Evolutionary conservation across 92 coral and sea anemone genomes (phyloP).

Genomic region (Umimayanthus chanpuru): DNA sequence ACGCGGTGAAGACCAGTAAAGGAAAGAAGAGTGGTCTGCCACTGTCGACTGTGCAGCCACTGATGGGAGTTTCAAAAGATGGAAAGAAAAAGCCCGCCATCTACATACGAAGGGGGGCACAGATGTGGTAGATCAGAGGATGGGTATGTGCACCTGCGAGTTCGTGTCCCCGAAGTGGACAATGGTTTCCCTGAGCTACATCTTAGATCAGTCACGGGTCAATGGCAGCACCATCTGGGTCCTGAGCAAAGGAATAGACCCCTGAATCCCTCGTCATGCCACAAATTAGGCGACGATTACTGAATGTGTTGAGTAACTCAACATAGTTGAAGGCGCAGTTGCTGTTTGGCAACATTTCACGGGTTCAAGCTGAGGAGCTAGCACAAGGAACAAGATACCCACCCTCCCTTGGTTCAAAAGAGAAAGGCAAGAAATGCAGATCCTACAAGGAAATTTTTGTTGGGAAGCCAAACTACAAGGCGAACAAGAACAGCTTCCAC

Average conservation of each 20-base stretch:
- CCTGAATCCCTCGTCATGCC: not conserved
- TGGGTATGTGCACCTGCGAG: slow-evolving; percentile 5
- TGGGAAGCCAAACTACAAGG: not conserved
- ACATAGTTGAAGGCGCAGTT: not conserved
- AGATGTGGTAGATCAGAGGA: slow-evolving; percentile 19
- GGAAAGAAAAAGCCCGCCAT: slow-evolving; percentile 1
- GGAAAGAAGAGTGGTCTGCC: slow-evolving; percentile 1
- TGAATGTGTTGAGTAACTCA: not conserved
- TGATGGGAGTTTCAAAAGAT: slow-evolving; percentile 16
- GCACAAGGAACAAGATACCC: no score
- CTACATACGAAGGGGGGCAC: slow-evolving; percentile 1
- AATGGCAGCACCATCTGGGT: slow-evolving; percentile 1
- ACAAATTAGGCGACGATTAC: not conserved
- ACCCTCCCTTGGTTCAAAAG: not conserved
- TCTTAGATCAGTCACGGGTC: slow-evolving; percentile 20
- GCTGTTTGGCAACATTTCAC: not conserved
- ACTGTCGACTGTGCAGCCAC: slow-evolving; percentile 13
- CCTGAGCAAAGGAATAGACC: slow-evolving; percentile 9
- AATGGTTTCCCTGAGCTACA: slow-evolving; percentile 11
- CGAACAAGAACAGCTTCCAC: not conserved
- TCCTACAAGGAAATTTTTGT: not conserved
- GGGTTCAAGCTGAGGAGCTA: not conserved
- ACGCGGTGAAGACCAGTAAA: slow-evolving; percentile 4
- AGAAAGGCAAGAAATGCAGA: not conserved
- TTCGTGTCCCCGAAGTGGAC: not conserved